A percentile compares a stretch with the other conserved stretches of the same genome.
These are phyloP conservation scores for Dendrocopos noguchii DNA, from an alignment of 2,113 vertebrate species.

Conservation along the genomic window DNA sequence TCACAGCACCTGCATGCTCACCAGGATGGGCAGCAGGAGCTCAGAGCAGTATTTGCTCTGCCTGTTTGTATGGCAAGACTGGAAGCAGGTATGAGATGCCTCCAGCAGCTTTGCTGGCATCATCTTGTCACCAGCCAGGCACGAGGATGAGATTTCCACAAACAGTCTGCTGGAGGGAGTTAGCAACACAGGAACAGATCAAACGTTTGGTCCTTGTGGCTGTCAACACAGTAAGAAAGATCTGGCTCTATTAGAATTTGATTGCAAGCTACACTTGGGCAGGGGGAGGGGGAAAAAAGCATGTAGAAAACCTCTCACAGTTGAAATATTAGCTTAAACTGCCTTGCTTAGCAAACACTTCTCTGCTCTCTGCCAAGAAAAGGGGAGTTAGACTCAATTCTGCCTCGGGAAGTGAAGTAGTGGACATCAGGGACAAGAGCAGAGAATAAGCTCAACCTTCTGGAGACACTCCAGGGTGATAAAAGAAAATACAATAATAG, in stretches of 20 bases:
- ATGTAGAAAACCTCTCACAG: not conserved
- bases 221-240: not conserved
- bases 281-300: accelerated
- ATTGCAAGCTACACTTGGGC: not conserved
- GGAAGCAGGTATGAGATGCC: not conserved
- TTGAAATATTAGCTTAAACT: not conserved
- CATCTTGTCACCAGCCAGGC: not conserved
- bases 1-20: not conserved
- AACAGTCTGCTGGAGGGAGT: not conserved
- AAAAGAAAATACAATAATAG: not conserved
- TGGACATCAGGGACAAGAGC: not conserved
- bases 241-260: accelerated
- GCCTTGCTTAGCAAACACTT: not conserved
- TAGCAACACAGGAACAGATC: not conserved
- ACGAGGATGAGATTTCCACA: not conserved
- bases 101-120: not conserved
- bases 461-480: not conserved
- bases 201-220: not conserved
- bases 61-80: accelerated
- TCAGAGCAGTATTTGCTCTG: not conserved
- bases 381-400: not conserved
- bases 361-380: not conserved
- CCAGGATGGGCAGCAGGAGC: not conserved
- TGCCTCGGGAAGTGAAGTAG: not conserved
- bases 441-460: not conserved